Base-by-base conservation (phyloP, 1,140 invertebrate species). In the Pogonomyrmex californicus region DNA sequence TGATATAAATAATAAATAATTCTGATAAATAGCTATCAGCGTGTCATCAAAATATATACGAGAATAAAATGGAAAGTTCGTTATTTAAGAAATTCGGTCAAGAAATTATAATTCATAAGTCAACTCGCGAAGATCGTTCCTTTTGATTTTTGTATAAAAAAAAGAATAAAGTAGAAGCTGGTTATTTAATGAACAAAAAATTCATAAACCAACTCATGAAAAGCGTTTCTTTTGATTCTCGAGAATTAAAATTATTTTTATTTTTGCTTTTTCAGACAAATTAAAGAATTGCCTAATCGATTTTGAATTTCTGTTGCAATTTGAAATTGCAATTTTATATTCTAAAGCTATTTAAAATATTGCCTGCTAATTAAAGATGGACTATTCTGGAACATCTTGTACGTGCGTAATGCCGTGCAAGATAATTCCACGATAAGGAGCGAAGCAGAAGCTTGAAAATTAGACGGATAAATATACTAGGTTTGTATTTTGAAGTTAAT, bases 371-470 rank as follows among this genome's bases (percentile, higher is more conserved):
- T 60, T n/a, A 47, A 23, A n/a, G 2, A 49, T 78, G 2, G 17
- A 49, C 9, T 6, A 12, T 63, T 77, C 4, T 47, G 5, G 9
- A 5, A 63, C 38, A 47, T 4, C 10, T 5, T 14, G 30, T 76
- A 58, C 12, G 44, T 47, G 14, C 3, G 4, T 4, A 63, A 63
- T n/a, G 23, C 12, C 1, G 14, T 33, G 33, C 6, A 63, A n/a
- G 5, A 78, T 4, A 78, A 78, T 78, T 23, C 10, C 36, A 6
- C 10, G 33, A 1, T 60, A 76, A 76, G 49, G 33, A 38, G 30
- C 10, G 60, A 65, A 68, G 23, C n/a, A 38, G 9, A 33, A 60
- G 12, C 7, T 79, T 30, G n/a, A 54, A 54, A 68, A 79, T 23
- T 14, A 23, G 23, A 4, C 38, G 30, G 23, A 41, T 66, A 17